Base-by-base conservation (phyloP, 2,113 vertebrate species). In the Syngnathus typhle region DNA sequence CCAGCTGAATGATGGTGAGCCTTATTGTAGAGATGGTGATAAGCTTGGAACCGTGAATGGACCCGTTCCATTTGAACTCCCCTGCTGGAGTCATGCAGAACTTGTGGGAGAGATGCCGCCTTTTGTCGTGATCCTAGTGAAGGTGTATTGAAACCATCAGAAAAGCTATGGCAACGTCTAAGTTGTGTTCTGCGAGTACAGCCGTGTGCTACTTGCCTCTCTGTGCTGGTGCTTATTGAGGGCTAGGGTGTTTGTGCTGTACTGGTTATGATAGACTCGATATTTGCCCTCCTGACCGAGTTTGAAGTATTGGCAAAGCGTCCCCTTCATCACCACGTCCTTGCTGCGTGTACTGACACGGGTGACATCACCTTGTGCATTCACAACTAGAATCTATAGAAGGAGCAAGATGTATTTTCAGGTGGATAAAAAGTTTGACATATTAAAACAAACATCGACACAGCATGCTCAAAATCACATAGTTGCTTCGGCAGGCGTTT, bases 181-280 rank as follows among this genome's bases (percentile, higher is more conserved):
- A 16, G 4, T 47, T 46, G 43, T 32, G 16, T n/a, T 52, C 18
- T 38, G 15, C 5, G 36, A 52, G 46, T n/a, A 3, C 23, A 36
- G 9, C 3, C 27, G 27, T 0, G 0, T 21, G 47, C 52, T 58
- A 60, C 77, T 82, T 78, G 66, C 88, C 84, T 99, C 97, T 75
- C 97, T 92, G 88, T 99, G 97, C 85, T 99, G 97, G 89, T 98
- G 97, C 69, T 99, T 99, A 89, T 99, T 99, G 86, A 99, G 84
- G 23, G 97, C 95, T 3, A 98, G 91, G 0, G 94, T 91, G 60
- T 98, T 99, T 67, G 93, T 88, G 82, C 95, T 96, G 84, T 96
- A 99, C 27, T 99, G 97, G 82, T 99, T 99, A 75, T 98, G 95
- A 85, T 99, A 99, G 70, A 99, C 94, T 0, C 96, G 94, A 59